Evolutionary conservation across 2,797 vertebrate genomes (phyloP).

Genomic region (Chelmon rostratus): DNA sequence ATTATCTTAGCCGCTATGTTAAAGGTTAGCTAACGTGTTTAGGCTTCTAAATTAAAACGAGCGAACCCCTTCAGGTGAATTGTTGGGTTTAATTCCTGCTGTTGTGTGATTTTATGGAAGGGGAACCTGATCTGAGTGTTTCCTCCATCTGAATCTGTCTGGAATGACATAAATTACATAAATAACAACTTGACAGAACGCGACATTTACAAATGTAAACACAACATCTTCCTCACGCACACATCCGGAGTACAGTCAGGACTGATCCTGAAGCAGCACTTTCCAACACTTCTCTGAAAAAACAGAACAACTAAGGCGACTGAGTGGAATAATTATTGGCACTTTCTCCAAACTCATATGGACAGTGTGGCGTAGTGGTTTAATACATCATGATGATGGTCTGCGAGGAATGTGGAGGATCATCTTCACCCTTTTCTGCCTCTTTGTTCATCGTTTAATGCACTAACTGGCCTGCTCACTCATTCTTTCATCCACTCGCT

Average conservation of each 20-base stretch:
- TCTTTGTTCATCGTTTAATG: neutral
- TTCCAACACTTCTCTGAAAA: constrained; percentile 23
- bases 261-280: neutral
- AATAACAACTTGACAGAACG: constrained; percentile 37
- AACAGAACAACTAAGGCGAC: constrained; percentile 61
- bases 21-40: neutral
- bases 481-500: neutral
- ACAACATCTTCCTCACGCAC: neutral
- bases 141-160: neutral
- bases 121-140: neutral
- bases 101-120: neutral
- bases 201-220: constrained; percentile 64
- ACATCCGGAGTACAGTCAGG: neutral
- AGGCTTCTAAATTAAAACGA: neutral
- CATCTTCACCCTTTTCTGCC: neutral
- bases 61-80: neutral
- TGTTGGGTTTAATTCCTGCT: neutral
- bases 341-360: constrained; percentile 51
- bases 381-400: constrained; percentile 10
- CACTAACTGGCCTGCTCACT: constrained; percentile 9
- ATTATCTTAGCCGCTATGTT: neutral
- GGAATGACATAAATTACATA: constrained; percentile 34
- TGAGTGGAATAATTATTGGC: constrained; percentile 64
- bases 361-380: constrained; percentile 54
- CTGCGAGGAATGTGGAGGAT: constrained; percentile 30